Evolutionary conservation across 2,113 vertebrate species (phyloP), one percentile per base, ranked within the genome.

Genomic region (Lepidothrix coronata): DNA sequence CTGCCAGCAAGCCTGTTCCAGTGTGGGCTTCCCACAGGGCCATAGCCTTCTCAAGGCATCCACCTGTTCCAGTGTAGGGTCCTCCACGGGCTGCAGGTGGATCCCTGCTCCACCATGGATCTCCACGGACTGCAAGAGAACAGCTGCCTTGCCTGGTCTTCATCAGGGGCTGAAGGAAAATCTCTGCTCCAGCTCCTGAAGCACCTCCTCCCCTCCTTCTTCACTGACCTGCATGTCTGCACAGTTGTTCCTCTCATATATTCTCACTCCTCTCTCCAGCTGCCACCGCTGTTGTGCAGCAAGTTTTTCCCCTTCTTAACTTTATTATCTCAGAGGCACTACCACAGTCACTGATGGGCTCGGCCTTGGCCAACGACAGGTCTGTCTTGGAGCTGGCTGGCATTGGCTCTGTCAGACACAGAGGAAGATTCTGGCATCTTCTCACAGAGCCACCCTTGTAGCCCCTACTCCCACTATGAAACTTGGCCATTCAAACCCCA

Each of bases 321-420:
- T 33, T 5, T 39, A 14, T 61, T 43, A 25, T 14, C 20, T 3
- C 33, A 63, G 59, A 46, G n/a, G 20, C 1, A 2, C 33, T 27
- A 11, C 43, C 15, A 23, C 22, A 3, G 2, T 23, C 1, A 3
- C 10, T 31, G 49, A 18, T 28, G 12, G n/a, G 30, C 5, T 82
- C 0, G 1, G n/a, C 33, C 16, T 33, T 68, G 55, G 21, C 16
- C 33, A 31, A 20, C 2, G 0, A 17, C 2, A 16, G 11, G 51
- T 43, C 4, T 3, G 1, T 10, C 68, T 10, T 24, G 35, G 22
- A 61, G 31, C 20, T 3, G 2, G 21, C 9, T 89, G 74, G 8
- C 39, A 19, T 5, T 44, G 11, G 31, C 33, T 49, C 46, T 46
- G 2, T 28, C 8, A 10, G 31, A 24, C 27, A 52, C 6, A 3